Base-by-base conservation (phyloP, 2,888 invertebrate genomes). In the Drosophila incognita region DNA sequence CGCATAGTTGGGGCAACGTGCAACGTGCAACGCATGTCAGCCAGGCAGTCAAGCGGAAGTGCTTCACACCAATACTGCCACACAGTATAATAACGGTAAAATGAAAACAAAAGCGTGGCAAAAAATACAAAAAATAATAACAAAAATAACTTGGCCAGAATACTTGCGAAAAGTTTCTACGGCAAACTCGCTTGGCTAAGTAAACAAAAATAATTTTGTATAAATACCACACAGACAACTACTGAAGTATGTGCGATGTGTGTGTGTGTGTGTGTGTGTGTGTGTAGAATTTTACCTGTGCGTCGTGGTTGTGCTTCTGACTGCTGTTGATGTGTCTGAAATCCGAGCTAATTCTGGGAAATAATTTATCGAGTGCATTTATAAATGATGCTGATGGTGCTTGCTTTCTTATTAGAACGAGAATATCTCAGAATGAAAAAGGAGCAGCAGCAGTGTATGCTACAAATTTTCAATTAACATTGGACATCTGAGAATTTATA, bases 331-430 rank as follows among this genome's bases (percentile, higher is more conserved):
- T 75, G 84, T 79, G 84, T 56, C 71, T 83, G 82, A 87, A 89
- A 83, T 87, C 79, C 75, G 65, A 74, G 79, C 76, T 83, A 83
- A 87, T 85, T 62, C 79, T 81, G 72, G 68, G 24, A 76, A 87
- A 89, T 85, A 89, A 89, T 89, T 85, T 81, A 87, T 89, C 82
- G 76, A 87, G 82, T 87, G 87, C 84, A 83, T 87, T 84, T 85
- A 79, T 85, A 87, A 89, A 87, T 87, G 79, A 89, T 85, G 84
- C 70, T 89, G 73, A n/a, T n/a, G n/a, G n/a, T 35, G 38, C 46
- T 49, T n/a, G 15, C 21, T 38, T 58, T 61, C 5, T 42, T 31
- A 33, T 49, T 35, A 38, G 48, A 36, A n/a, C 10, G 46, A 36
- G 36, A 24, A 33, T 4, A 48, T 6, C 1, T 27, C 6, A n/a